Evolutionary conservation across 2,888 invertebrate genomes (phyloP).

Genomic region (Hecatera dysodea): DNA sequence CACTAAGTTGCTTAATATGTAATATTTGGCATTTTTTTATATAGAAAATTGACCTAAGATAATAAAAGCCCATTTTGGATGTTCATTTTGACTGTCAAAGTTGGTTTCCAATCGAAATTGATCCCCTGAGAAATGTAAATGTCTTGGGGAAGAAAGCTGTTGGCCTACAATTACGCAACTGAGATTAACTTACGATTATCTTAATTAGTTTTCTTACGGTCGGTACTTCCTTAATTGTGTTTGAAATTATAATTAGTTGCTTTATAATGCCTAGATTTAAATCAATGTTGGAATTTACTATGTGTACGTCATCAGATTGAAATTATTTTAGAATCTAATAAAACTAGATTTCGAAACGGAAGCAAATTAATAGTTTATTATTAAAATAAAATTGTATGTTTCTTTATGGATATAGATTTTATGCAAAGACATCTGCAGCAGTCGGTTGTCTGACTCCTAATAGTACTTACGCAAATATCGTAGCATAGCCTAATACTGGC

Average conservation of each 20-base stretch:
- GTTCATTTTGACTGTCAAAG: slow-evolving; percentile 27
- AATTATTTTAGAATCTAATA: not conserved
- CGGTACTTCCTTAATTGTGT: slow-evolving; percentile 12
- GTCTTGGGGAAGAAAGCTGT: slow-evolving; percentile 33
- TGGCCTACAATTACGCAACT: slow-evolving; percentile 32
- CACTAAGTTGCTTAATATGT: not conserved
- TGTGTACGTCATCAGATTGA: not conserved
- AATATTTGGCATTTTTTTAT: not conserved
- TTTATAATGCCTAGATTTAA: slow-evolving; percentile 19
- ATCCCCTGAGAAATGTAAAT: slow-evolving; percentile 49
- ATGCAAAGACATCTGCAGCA: not conserved
- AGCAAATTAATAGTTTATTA: not conserved
- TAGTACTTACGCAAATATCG: not conserved
- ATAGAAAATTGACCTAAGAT: slow-evolving; percentile 8
- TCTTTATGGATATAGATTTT: not conserved
- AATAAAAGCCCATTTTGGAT: slow-evolving; percentile 22
- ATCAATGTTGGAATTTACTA: not conserved
- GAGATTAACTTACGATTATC: slow-evolving; percentile 41
- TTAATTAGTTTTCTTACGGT: slow-evolving; percentile 41
- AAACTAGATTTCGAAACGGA: too few species aligned
- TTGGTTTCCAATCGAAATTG: slow-evolving; percentile 49
- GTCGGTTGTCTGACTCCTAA: not conserved
- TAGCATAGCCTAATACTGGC: not conserved
- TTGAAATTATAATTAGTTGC: slow-evolving; percentile 13
- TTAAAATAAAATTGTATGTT: not conserved